Percentiles rank a stretch among this genome's conserved stretches.
Evolutionary conservation across 2,888 invertebrate genomes (phyloP).

Genomic region (Drosophila mulleri): DNA sequence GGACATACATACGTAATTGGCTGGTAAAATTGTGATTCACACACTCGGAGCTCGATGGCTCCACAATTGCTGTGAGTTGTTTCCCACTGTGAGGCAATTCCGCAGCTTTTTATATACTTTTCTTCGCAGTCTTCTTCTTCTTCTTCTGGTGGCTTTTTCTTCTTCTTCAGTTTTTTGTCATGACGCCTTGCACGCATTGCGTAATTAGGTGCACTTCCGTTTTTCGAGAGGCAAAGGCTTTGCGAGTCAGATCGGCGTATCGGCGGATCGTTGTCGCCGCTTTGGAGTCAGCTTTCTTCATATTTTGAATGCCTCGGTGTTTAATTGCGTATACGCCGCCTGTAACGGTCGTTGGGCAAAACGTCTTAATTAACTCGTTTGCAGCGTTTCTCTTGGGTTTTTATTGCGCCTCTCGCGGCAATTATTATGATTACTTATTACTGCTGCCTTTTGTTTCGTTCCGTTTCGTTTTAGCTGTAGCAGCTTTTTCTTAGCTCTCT

Average conservation of each 20-base stretch:
- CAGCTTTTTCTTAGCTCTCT: constrained; percentile 12
- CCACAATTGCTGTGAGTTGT: neutral
- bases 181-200: constrained; percentile 59
- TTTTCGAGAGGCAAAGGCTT: constrained; percentile 17
- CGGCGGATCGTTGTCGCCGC: constrained; percentile 58
- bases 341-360: constrained; percentile 77
- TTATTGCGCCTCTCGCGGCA: constrained; percentile 70
- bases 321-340: constrained; percentile 77
- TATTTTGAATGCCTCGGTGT: constrained; percentile 67
- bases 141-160: neutral
- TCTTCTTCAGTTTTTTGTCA: constrained; percentile 22
- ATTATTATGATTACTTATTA: constrained; percentile 80
- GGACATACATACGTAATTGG: neutral
- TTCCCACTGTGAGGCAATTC: constrained; percentile 13
- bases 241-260: constrained; percentile 23
- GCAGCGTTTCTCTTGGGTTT: constrained; percentile 56
- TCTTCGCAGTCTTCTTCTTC: neutral
- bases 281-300: constrained; percentile 71
- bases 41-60: constrained; percentile 6
- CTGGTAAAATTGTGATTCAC: constrained; percentile 14
- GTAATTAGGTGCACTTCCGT: constrained; percentile 74
- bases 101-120: constrained; percentile 3
- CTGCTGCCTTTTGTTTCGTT: constrained; percentile 71
- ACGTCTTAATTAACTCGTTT: constrained; percentile 75
- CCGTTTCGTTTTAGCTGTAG: constrained; percentile 57